Evolutionary conservation across 2,113 vertebrate genomes (phyloP), one percentile per base, ranked within the genome.

Genomic region (Austrofundulus limnaeus): DNA sequence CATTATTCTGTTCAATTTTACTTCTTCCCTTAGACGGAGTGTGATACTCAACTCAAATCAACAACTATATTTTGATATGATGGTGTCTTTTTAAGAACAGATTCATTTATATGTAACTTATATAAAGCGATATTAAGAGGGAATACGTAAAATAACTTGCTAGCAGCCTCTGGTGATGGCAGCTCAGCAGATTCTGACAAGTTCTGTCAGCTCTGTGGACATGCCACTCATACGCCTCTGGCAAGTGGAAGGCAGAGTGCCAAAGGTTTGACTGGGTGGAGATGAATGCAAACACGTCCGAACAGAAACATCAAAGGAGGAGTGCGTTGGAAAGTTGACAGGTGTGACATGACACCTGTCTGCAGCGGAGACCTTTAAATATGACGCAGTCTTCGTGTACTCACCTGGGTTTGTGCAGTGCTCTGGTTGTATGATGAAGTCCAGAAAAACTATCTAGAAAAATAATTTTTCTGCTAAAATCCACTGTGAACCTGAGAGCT

Each of bases 281-380:
- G 20, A 38, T 51, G 51, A 69, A 72, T 47, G 47, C 65, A 42
- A 46, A 54, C 72, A 69, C 48, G 60, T 7, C 47, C 3, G 2
- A 59, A 42, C 72, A 69, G 60, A 58, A 24, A 50, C 14, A 10
- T 11, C 6, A 21, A 20, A 39, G 39, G 14, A n/a, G 34, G 54
- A 16, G 25, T 23, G 8, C 9, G 1, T 31, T 20, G 38, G 38
- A 41, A 25, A 15, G 31, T n/a, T 59, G 24, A 61, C 4, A 17
- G 37, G 43, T 57, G 53, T 56, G 60, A 42, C 31, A 41, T 0
- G 5, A 25, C 2, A 49, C 12, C n/a, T 8, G 43, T 49, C 23
- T 39, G 11, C 28, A 31, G 17, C 8, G 16, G 17, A 70, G 11
- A 23, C 14, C 20, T 39, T 23, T 20, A 17, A 60, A 37, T 46